phyloP scores from a whole-genome alignment of 2,113 vertebrate species.

The Amazona vittata region DNA sequence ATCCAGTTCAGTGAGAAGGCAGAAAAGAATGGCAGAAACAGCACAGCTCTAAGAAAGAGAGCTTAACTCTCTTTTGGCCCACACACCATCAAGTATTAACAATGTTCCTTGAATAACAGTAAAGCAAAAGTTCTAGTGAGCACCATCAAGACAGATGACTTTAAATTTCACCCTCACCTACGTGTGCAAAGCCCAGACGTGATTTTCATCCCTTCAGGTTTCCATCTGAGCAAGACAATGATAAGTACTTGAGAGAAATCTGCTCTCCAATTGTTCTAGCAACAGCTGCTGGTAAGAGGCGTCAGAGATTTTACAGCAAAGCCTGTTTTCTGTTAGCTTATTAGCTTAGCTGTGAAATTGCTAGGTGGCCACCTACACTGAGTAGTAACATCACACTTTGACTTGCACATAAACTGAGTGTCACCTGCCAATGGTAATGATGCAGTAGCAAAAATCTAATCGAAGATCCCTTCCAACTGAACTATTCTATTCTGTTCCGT shows the following conservation, averaged over 20 bases:
- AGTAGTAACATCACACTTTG: background rate
- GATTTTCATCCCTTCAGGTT: background rate
- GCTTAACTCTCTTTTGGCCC: background rate
- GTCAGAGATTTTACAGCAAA: background rate
- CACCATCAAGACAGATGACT: background rate
- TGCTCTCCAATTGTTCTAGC: background rate
- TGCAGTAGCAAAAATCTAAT: background rate
- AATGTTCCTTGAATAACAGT: background rate
- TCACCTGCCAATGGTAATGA: background rate
- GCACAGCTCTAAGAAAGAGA: background rate
- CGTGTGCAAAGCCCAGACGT: background rate
- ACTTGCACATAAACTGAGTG: background rate
- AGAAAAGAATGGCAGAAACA: background rate
- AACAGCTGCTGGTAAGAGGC: background rate
- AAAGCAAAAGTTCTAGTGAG: background rate
- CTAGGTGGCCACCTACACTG: background rate
- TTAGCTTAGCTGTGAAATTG: background rate
- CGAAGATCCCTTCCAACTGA: background rate
- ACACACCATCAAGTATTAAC: background rate
- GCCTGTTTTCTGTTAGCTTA: background rate
- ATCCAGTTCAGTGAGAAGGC: background rate
- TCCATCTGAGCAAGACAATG: background rate
- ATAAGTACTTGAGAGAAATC: background rate
- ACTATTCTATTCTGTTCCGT: background rate
- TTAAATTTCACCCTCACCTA: background rate